phyloP scores from a whole-genome alignment of 2,888 invertebrate species.

The Nephrocerus scutellatus region DNA sequence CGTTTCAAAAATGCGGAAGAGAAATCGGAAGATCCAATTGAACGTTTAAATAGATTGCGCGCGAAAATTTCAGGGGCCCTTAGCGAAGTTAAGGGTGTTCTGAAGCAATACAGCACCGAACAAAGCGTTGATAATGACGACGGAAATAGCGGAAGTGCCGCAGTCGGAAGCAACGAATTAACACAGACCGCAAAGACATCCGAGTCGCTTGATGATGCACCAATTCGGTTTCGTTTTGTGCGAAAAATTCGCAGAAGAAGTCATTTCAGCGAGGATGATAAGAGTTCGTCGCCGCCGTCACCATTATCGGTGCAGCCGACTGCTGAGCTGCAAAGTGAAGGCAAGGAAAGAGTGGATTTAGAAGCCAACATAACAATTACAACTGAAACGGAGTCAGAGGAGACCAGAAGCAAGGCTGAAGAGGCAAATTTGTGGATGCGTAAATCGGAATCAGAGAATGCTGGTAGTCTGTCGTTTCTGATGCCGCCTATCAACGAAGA shows the following conservation, averaged over 20 bases:
- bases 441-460: neutral
- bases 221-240: conserved; percentile 41
- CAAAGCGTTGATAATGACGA: conserved; percentile 28
- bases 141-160: neutral
- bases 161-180: neutral
- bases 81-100: conserved; percentile 43
- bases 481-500: neutral
- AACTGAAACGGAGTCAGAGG: conserved; percentile 23
- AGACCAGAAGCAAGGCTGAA: conserved; percentile 7
- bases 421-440: neutral
- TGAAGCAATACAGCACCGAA: conserved; percentile 43
- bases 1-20: conserved; percentile 34
- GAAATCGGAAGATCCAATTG: conserved; percentile 37
- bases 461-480: neutral
- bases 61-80: conserved; percentile 43
- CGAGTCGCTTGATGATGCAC: conserved; percentile 20
- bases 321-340: conserved; percentile 16
- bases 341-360: conserved; percentile 17
- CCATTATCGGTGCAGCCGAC: neutral
- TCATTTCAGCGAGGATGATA: conserved; percentile 35
- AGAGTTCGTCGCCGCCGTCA: neutral
- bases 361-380: conserved; percentile 16
- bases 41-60: conserved; percentile 39
- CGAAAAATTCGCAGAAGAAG: conserved; percentile 40
- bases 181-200: conserved; percentile 1